Evolutionary conservation across 2,888 invertebrate genomes (phyloP).

Genomic region (Cheilosia vulpina): DNA sequence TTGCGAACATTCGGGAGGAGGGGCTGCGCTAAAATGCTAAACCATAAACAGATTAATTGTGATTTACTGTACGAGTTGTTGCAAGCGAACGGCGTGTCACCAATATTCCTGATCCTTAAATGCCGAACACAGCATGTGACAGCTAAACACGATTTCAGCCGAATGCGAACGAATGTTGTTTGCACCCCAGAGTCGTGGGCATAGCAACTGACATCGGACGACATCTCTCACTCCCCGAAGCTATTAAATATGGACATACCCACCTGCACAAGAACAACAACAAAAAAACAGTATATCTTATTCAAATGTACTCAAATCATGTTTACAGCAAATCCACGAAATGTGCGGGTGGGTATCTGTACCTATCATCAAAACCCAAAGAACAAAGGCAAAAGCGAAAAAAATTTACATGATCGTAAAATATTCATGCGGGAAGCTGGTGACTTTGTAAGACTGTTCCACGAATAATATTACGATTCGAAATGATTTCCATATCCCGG

Average conservation of each 20-base stretch:
- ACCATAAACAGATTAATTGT: conserved; percentile 53
- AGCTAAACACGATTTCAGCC: conserved; percentile 23
- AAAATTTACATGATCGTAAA: conserved; percentile 43
- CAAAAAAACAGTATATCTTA: conserved; percentile 29
- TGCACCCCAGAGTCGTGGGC: conserved; percentile 6
- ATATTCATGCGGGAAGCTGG: conserved; percentile 49
- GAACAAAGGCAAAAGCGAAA: conserved; percentile 25
- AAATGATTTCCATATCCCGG: conserved; percentile 4
- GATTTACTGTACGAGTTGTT: conserved; percentile 39
- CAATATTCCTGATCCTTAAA: conserved; percentile 26
- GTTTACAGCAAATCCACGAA: conserved; percentile 40
- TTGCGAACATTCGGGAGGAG: not conserved
- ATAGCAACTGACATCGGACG: conserved; percentile 32
- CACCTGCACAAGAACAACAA: conserved; percentile 4
- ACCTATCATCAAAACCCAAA: not conserved
- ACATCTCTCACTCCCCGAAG: conserved; percentile 17
- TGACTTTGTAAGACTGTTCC: conserved; percentile 34
- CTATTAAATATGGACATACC: conserved; percentile 46
- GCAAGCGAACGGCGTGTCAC: conserved; percentile 29
- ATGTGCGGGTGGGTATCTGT: conserved; percentile 2
- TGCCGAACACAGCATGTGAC: conserved; percentile 37
- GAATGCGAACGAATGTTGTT: not conserved
- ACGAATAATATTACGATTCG: conserved; percentile 46
- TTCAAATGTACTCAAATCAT: conserved; percentile 55
- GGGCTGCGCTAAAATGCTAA: conserved; percentile 11